Evolutionary conservation across 1,140 invertebrate genomes (phyloP).

Genomic region (Calycopis cecrops): DNA sequence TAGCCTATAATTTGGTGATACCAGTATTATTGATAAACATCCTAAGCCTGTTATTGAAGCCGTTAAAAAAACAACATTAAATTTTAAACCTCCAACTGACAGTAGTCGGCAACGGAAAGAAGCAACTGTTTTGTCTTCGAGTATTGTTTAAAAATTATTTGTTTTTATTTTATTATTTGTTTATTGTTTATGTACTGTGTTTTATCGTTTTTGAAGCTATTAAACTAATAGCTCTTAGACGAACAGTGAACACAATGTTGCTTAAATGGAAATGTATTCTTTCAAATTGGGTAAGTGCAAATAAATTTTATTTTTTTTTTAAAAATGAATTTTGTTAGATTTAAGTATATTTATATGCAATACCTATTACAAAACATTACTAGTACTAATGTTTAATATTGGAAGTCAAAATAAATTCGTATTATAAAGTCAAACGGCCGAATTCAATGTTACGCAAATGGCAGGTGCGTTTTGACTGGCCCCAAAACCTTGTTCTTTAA

Average conservation of each 20-base stretch:
- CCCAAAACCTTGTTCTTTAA: constrained; percentile 10
- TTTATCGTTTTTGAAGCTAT: not conserved
- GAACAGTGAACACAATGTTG: constrained; percentile 37
- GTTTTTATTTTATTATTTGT: constrained; percentile 19
- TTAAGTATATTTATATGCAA: not conserved
- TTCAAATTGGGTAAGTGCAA: constrained; percentile 53
- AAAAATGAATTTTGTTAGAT: not conserved
- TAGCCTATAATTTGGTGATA: too few species aligned
- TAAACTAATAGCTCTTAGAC: not conserved
- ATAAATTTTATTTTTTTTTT: not conserved
- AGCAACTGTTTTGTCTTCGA: constrained; percentile 11
- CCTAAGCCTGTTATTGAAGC: too few species aligned
- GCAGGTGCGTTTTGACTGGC: not conserved
- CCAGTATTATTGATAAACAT: too few species aligned
- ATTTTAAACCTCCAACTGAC: constrained; percentile 39
- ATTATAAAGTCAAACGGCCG: too few species aligned
- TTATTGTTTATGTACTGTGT: constrained; percentile 11
- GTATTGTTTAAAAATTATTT: constrained; percentile 24
- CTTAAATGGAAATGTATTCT: constrained; percentile 60
- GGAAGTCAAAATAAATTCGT: not conserved
- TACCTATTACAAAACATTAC: not conserved
- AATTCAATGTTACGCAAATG: not conserved
- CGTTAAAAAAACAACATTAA: constrained; percentile 21
- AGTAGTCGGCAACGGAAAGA: constrained; percentile 26
- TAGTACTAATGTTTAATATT: not conserved